phyloP scores from a whole-genome alignment of 1,140 invertebrate species.

The Papilio dardanus region DNA sequence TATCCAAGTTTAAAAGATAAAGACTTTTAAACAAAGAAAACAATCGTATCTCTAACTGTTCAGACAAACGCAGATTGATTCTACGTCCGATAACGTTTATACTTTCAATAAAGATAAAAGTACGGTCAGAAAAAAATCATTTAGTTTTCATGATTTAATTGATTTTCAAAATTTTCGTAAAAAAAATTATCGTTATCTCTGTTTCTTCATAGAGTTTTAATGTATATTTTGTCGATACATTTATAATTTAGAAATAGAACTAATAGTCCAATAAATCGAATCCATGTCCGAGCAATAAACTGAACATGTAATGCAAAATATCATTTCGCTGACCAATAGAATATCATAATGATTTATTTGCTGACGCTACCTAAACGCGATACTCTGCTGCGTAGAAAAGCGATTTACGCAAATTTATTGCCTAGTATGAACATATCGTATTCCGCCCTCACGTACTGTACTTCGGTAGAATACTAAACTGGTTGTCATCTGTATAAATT shows the following conservation, averaged over 20 bases:
- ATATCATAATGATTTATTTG: constrained; percentile 14
- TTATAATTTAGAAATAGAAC: not conserved
- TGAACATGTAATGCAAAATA: not conserved
- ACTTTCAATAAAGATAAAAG: constrained; percentile 8
- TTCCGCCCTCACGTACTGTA: not conserved
- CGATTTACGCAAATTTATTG: constrained; percentile 22
- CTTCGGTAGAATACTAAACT: not conserved
- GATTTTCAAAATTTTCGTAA: no score
- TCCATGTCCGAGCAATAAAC: not conserved
- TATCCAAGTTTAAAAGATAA: not conserved
- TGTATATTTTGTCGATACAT: not conserved
- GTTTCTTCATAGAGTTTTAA: not conserved
- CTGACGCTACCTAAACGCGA: constrained; percentile 14
- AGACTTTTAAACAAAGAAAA: constrained; percentile 14
- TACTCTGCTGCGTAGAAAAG: not conserved
- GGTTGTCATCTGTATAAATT: not conserved
- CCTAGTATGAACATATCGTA: constrained; percentile 1
- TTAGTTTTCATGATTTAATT: not conserved
- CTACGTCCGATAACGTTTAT: constrained; percentile 6
- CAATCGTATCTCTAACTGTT: not conserved
- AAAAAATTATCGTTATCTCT: no score
- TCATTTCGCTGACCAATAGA: not conserved
- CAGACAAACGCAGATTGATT: constrained; percentile 21
- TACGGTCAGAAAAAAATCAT: not conserved
- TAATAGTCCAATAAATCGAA: not conserved